Evolutionary conservation across 2,888 invertebrate genomes (phyloP).

Genomic region (Pterostichus niger): DNA sequence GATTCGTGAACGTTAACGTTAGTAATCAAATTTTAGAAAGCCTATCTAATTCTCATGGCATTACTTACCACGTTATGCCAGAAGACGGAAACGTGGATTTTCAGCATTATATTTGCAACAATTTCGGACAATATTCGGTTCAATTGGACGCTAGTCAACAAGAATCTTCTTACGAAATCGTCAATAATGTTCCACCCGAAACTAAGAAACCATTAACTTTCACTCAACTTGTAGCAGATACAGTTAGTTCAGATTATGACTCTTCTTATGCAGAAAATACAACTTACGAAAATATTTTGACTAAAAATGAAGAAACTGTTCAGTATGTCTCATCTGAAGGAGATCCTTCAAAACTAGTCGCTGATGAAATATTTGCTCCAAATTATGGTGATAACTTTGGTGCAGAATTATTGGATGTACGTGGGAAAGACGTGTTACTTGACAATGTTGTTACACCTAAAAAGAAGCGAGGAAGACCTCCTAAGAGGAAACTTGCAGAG

Average conservation of each 20-base stretch:
- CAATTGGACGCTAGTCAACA: slow-evolving; percentile 15
- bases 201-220: slow-evolving; percentile 52
- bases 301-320: slow-evolving; percentile 28
- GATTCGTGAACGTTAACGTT: slow-evolving; percentile 82
- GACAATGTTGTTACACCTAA: slow-evolving; percentile 14
- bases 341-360: neutral
- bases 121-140: slow-evolving; percentile 44
- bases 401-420: neutral
- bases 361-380: slow-evolving; percentile 14
- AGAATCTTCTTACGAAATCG: slow-evolving; percentile 2
- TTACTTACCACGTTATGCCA: slow-evolving; percentile 75
- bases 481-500: slow-evolving; percentile 42
- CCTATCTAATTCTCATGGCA: slow-evolving; percentile 72
- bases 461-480: slow-evolving; percentile 52
- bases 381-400: slow-evolving; percentile 16
- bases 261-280: slow-evolving; percentile 27
- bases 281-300: neutral
- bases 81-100: slow-evolving; percentile 75
- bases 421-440: slow-evolving; percentile 5
- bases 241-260: slow-evolving; percentile 50
- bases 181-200: neutral
- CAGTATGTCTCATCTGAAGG: slow-evolving; percentile 7
- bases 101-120: slow-evolving; percentile 70
- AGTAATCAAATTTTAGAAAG: slow-evolving; percentile 81
- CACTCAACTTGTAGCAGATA: slow-evolving; percentile 58